Conservation (phyloP, 2,113 vertebrate species). For the Tor tambroides region DNA sequence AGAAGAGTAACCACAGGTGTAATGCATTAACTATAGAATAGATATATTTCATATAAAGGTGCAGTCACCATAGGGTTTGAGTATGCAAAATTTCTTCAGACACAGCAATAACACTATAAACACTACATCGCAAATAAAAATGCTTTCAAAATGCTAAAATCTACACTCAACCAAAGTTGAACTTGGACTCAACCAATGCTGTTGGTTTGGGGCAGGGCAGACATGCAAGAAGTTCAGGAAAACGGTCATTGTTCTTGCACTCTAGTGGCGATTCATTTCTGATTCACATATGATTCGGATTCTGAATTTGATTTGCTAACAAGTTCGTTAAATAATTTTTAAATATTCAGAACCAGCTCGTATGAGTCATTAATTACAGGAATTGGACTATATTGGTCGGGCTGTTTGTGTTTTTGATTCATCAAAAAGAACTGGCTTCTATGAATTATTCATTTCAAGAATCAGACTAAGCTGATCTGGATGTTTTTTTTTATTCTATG, state of each 20-base stretch:
- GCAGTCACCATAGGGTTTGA: not conserved
- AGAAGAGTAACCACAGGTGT: not conserved
- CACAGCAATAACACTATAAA: not conserved
- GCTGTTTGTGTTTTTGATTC: too few species aligned
- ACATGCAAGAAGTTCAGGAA: not conserved
- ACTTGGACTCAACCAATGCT: not conserved
- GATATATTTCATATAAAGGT: not conserved
- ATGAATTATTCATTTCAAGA: too few species aligned
- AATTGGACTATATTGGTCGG: too few species aligned
- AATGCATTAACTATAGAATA: not conserved
- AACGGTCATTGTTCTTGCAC: not conserved
- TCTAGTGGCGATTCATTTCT: not conserved
- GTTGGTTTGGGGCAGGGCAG: not conserved
- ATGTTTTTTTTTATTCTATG: too few species aligned
- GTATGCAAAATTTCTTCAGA: not conserved
- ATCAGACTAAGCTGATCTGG: too few species aligned
- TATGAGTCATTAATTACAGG: too few species aligned
- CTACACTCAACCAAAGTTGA: not conserved
- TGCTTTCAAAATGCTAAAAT: too few species aligned
- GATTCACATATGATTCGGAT: too few species aligned
- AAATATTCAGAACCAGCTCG: too few species aligned
- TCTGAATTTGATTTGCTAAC: too few species aligned
- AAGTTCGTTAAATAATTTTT: too few species aligned
- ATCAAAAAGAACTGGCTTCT: too few species aligned
- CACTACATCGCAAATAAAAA: not conserved